Evolutionary conservation across 1,140 invertebrate genomes (phyloP).

Genomic region (Leptinotarsa undecemlineata): DNA sequence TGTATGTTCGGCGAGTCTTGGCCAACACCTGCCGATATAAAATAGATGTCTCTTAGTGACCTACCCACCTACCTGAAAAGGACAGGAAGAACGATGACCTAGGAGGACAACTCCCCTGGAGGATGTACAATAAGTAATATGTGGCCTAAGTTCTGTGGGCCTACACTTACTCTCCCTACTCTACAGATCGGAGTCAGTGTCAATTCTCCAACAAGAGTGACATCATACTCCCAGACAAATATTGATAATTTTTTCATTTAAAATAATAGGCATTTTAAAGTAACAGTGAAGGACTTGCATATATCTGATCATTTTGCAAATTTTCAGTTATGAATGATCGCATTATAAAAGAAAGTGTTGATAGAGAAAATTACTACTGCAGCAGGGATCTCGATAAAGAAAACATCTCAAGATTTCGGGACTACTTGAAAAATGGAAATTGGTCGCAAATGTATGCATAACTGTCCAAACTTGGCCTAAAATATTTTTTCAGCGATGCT

Average conservation of each 20-base stretch:
- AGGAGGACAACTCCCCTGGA: no score
- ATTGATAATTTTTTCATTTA: not conserved
- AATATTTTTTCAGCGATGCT: not conserved
- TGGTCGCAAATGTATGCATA: not conserved
- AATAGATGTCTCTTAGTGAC: no score
- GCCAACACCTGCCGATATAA: no score
- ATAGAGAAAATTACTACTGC: not conserved
- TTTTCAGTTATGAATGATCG: not conserved
- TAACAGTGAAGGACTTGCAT: not conserved
- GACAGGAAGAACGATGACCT: no score
- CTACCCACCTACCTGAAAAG: no score
- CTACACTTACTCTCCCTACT: no score
- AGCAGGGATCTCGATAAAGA: not conserved
- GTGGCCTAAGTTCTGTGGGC: no score
- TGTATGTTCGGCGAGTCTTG: no score
- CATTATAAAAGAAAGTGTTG: not conserved
- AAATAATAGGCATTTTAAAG: not conserved
- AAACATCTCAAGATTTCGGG: not conserved
- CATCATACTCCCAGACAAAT: no score
- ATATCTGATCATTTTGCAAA: not conserved
- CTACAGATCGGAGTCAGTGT: not conserved
- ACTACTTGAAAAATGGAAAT: not conserved
- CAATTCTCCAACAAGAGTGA: not conserved
- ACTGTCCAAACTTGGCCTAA: conserved; percentile 7
- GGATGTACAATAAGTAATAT: no score